These are phyloP conservation scores for Spodoptera picta DNA, from an alignment of 2,888 invertebrate genomes.

Conservation along the genomic window DNA sequence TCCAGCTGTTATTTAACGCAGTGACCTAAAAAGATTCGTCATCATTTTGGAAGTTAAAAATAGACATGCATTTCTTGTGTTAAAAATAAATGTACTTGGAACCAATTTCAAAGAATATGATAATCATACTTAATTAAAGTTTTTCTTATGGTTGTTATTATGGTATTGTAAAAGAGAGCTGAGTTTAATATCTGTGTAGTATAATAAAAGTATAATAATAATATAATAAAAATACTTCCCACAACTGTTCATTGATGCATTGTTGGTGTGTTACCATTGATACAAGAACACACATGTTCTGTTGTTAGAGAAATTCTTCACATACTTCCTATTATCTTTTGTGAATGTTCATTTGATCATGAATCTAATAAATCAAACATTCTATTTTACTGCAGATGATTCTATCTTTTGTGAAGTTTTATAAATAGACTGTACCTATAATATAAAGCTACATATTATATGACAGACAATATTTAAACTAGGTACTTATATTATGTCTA, in stretches of 20 bases:
- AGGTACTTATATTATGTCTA: too few species aligned
- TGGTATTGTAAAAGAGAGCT: conserved; percentile 19
- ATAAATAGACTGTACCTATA: too few species aligned
- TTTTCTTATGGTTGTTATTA: too few species aligned
- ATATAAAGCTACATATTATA: too few species aligned
- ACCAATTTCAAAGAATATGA: too few species aligned
- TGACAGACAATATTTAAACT: too few species aligned
- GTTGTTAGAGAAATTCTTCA: conserved; percentile 46
- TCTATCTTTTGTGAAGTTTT: too few species aligned
- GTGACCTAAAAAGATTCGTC: conserved; percentile 20
- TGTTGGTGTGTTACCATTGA: conserved; percentile 51
- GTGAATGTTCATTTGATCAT: conserved; percentile 20
- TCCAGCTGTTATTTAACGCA: conserved; percentile 46
- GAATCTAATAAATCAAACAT: conserved; percentile 9
- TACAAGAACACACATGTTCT: conserved; percentile 30
- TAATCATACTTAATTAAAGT: too few species aligned
- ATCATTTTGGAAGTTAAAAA: conserved; percentile 12
- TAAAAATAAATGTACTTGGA: conserved; percentile 14
- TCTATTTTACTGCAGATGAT: neutral
- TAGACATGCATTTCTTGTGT: conserved; percentile 22
- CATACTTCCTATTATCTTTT: conserved; percentile 25
- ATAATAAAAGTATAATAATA: conserved; percentile 5
- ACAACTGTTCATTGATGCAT: conserved; percentile 51
- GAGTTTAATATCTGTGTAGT: conserved; percentile 28
- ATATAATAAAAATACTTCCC: conserved; percentile 38